phyloP scores from a whole-genome alignment of 2,888 invertebrate genomes.

The Polyploca ridens region DNA sequence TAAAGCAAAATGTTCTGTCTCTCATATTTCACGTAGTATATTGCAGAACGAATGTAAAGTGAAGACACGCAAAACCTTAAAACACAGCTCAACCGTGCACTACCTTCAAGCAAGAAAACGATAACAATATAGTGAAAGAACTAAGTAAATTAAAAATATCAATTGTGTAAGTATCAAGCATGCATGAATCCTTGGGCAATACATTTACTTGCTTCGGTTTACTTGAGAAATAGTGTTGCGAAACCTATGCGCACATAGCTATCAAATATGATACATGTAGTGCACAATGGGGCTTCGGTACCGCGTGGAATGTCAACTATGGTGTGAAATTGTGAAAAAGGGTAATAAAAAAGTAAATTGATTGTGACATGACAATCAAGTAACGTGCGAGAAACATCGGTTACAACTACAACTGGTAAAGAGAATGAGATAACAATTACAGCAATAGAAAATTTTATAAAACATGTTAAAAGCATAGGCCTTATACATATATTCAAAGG shows the following conservation, averaged over 20 bases:
- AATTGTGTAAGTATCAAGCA: slow-evolving; percentile 15
- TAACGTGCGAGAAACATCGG: not conserved
- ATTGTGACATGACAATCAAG: slow-evolving; percentile 1
- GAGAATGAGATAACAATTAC: not conserved
- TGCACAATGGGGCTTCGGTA: slow-evolving; percentile 42
- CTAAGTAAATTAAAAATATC: slow-evolving; percentile 16
- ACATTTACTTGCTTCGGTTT: slow-evolving; percentile 17
- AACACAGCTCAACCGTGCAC: not conserved
- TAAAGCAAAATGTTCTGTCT: too few relatives aligned
- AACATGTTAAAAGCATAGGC: too few relatives aligned
- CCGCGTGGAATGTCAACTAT: slow-evolving; percentile 21
- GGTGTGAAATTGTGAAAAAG: slow-evolving; percentile 33
- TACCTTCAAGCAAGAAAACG: not conserved
- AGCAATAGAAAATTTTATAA: not conserved
- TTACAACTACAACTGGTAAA: not conserved
- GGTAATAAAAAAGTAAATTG: slow-evolving; percentile 18
- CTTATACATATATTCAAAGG: too few relatives aligned
- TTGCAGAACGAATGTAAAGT: not conserved
- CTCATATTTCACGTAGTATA: not conserved
- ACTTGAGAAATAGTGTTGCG: slow-evolving; percentile 31
- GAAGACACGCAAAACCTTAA: not conserved
- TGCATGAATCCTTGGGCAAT: slow-evolving; percentile 19
- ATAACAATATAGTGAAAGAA: slow-evolving; percentile 18
- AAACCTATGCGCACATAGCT: slow-evolving; percentile 25
- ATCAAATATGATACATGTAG: slow-evolving; percentile 39